Evolutionary conservation across 2,113 vertebrate genomes (phyloP), one percentile per base, ranked within the genome.

Genomic region (Heteronetta atricapilla): DNA sequence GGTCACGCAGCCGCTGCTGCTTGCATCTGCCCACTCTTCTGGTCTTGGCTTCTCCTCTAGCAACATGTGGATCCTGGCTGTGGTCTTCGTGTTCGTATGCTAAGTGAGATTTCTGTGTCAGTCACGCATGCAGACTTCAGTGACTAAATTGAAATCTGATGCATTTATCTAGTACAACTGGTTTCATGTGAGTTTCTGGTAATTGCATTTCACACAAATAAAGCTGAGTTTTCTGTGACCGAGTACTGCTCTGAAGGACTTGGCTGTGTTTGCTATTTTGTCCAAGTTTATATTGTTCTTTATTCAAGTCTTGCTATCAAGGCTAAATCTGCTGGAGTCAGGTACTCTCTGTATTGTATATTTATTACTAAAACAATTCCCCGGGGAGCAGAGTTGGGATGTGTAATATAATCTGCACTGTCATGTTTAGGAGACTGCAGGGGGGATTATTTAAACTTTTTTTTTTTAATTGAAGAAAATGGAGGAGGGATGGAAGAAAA

Each of bases 131-230:
- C 55, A 70, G 76, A 48, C 62, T 78, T 84, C 16, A 92, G 83
- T 53, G 69, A 34, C 62, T 90, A 90, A 94, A 93, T 82, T 95
- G 95, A 76, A 92, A 95, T 92, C 62, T 84, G 69, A 95, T 95
- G 66, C 73, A 28, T 92, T 95, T 92, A 84, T 93, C 90, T 74
- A 94, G 58, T 93, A 93, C 83, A 75, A 19, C 82, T 86, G 82
- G 13, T 86, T 96, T 95, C 79, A 59, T 79, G 67, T 33, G 90
- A 96, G 66, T 89, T 93, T 62, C 86, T 95, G 69, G 73, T 96
- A 95, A 96, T 86, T 91, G 82, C 74, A 92, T 97, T 96, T 95
- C 90, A 96, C 74, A 89, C 67, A 85, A 91, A 85, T 95, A 91
- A 87, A 90, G 28, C 28, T 73, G 70, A 69, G 53, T 92, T 90